Conservation (phyloP, 2,797 vertebrate species). For the Poecilia wingei region DNA sequence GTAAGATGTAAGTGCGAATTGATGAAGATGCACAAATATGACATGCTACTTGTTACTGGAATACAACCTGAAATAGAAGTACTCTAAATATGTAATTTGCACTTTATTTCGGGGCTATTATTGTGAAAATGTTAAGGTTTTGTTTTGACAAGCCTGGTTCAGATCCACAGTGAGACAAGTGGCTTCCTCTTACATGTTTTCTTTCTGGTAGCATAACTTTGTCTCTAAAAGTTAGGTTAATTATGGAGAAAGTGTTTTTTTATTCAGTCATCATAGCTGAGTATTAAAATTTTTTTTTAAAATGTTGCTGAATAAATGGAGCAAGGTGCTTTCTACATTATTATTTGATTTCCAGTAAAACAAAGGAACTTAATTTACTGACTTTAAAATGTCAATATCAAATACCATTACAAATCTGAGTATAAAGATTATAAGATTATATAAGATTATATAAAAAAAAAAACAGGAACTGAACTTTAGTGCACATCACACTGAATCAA, state of each 20-base stretch:
- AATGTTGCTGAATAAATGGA: neutral
- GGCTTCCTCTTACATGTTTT: neutral
- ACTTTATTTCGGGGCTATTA: neutral
- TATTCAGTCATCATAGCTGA: neutral
- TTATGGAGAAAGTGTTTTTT: neutral
- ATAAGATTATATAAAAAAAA: conserved; percentile 20
- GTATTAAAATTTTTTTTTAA: neutral
- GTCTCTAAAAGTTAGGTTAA: neutral
- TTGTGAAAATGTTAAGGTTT: neutral
- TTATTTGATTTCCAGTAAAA: neutral
- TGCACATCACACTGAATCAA: neutral
- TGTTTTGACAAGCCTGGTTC: neutral
- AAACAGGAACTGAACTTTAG: conserved; percentile 29
- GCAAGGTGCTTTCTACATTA: neutral
- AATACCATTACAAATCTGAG: neutral
- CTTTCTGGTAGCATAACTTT: neutral
- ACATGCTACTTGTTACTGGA: neutral
- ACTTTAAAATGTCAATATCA: neutral
- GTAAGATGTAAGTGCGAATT: neutral
- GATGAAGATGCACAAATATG: neutral
- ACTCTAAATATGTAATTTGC: neutral
- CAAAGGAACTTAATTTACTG: neutral
- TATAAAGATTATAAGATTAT: too few relatives aligned
- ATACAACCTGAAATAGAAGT: neutral
- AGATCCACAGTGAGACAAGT: neutral